Conservation (phyloP, 2,113 vertebrate genomes). For the Cheirogaleus medius region DNA sequence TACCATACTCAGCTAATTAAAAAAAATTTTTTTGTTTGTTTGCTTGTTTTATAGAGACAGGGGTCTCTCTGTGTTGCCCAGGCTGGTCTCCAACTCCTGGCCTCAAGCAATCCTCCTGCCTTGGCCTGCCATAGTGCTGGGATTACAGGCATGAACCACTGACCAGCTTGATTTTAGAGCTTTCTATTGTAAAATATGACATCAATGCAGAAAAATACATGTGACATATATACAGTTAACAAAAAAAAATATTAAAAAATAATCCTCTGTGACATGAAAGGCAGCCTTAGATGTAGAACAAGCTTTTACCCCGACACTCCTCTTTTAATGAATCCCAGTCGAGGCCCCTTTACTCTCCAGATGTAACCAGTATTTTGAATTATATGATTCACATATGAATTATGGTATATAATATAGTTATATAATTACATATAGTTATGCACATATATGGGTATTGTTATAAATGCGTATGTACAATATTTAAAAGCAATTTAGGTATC, state of each 20-base stretch:
- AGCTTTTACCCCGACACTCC: neutral
- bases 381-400: neutral
- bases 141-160: neutral
- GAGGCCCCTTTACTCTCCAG: neutral
- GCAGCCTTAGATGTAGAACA: neutral
- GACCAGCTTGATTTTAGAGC: neutral
- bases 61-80: neutral
- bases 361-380: neutral
- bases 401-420: too few relatives aligned
- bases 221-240: neutral
- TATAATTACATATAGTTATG: neutral
- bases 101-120: neutral
- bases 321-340: neutral
- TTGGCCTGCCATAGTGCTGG: neutral
- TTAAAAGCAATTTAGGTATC: neutral
- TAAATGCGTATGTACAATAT: neutral
- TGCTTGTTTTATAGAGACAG: neutral
- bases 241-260: neutral
- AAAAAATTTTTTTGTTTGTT: neutral
- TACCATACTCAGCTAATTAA: neutral
- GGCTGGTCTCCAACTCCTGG: neutral
- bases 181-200: neutral
- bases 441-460: neutral
- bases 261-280: neutral
- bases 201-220: neutral